Evolutionary conservation across 2,797 vertebrate genomes (phyloP).

Genomic region (Oreochromis grahami): DNA sequence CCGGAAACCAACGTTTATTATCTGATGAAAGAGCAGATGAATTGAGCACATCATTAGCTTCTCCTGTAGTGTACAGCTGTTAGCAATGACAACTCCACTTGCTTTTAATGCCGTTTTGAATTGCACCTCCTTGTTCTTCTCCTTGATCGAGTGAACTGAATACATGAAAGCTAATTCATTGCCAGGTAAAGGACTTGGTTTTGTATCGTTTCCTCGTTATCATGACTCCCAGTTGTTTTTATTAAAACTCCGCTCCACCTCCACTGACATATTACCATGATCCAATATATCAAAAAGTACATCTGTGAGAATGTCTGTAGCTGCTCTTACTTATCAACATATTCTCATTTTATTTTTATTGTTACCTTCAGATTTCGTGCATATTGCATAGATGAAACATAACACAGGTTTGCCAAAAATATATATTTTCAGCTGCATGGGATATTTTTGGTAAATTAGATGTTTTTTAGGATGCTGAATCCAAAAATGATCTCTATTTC

Average conservation of each 20-base stretch:
- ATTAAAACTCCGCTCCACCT: background rate
- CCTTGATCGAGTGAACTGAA: background rate
- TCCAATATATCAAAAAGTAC: background rate
- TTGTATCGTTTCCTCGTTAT: background rate
- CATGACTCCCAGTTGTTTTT: background rate
- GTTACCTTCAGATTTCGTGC: background rate
- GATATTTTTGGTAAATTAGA: background rate
- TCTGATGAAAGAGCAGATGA: background rate
- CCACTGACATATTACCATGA: background rate
- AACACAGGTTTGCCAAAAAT: background rate
- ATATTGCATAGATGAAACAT: background rate
- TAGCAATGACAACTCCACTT: background rate
- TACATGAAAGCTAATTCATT: background rate
- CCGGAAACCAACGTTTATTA: background rate
- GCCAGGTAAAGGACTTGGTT: background rate
- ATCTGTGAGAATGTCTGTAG: background rate
- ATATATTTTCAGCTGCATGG: rapidly evolving
- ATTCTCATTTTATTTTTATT: background rate
- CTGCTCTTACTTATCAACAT: background rate
- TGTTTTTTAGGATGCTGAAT: background rate
- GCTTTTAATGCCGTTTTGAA: background rate
- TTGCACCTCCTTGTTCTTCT: background rate
- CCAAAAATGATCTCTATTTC: background rate
- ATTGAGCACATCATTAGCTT: background rate
- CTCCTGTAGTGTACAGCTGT: background rate